These are phyloP conservation scores for Seira musarum DNA, from an alignment of 2,888 invertebrate genomes.

Conservation along the genomic window DNA sequence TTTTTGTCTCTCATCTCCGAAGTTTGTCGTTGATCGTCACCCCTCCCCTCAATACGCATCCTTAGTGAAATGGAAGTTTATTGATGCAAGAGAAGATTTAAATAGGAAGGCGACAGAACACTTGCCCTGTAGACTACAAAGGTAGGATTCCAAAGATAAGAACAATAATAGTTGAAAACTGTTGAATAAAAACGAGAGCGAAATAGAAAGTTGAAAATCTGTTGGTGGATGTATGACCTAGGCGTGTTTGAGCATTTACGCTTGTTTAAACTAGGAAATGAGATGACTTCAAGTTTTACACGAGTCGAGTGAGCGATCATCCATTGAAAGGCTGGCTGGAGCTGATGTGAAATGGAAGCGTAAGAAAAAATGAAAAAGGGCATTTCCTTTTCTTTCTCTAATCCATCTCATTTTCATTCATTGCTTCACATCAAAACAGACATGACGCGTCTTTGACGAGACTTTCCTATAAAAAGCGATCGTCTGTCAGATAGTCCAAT, in stretches of 20 bases:
- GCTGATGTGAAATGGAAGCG: neutral
- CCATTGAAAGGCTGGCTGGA: neutral
- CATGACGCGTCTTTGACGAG: conserved; percentile 28
- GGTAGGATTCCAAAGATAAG: too few relatives aligned
- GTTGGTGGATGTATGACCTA: neutral
- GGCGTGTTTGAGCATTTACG: conserved; percentile 30
- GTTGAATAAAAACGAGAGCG: neutral
- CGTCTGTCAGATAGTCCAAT: too few relatives aligned
- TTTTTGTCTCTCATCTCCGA: too few relatives aligned
- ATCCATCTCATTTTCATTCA: conserved; percentile 50
- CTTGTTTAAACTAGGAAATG: conserved; percentile 49
- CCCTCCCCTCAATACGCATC: too few relatives aligned
- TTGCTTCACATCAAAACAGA: conserved; percentile 54
- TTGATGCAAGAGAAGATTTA: neutral
- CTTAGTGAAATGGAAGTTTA: conserved; percentile 7
- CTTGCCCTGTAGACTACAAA: conserved; percentile 1
- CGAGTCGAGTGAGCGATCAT: neutral
- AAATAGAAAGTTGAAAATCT: conserved; percentile 14
- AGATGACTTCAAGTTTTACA: conserved; percentile 34
- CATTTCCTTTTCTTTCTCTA: too few relatives aligned
- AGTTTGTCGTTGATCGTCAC: too few relatives aligned
- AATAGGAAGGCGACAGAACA: neutral
- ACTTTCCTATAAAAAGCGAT: too few relatives aligned
- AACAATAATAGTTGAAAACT: neutral
- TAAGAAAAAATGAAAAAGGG: conserved; percentile 25